Conservation (phyloP, 1,140 invertebrate genomes). For the Elysia chlorotica region DNA sequence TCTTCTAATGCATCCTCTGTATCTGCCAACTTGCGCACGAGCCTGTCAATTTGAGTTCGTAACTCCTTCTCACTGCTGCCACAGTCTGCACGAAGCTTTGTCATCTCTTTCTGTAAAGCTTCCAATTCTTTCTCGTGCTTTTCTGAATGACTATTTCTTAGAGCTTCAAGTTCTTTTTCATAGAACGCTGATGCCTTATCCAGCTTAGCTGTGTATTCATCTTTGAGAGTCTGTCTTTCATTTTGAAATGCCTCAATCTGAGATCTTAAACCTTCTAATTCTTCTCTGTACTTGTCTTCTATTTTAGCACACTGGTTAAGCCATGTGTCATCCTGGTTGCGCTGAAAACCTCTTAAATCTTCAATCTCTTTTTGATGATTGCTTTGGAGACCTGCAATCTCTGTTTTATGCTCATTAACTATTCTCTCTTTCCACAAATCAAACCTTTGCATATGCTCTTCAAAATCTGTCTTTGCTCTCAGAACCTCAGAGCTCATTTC, state of each 20-base stretch:
- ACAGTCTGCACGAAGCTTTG: constrained; percentile 53
- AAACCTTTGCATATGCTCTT: constrained; percentile 50
- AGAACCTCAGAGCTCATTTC: constrained; percentile 53
- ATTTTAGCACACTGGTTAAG: constrained; percentile 44
- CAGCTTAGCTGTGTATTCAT: constrained; percentile 57
- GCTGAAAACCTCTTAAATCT: constrained; percentile 37
- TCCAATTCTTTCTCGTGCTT: constrained; percentile 35
- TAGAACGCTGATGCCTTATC: constrained; percentile 57
- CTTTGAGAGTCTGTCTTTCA: constrained; percentile 47
- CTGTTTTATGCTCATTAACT: constrained; percentile 43
- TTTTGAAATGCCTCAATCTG: constrained; percentile 34
- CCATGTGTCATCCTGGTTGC: constrained; percentile 41
- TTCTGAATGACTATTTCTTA: constrained; percentile 40
- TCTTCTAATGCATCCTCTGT: constrained; percentile 52
- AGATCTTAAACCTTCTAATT: constrained; percentile 43
- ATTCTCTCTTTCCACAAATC: constrained; percentile 42
- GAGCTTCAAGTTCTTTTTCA: constrained; percentile 57
- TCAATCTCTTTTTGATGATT: constrained; percentile 52
- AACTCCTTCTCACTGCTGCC: constrained; percentile 42
- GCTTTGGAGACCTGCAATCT: constrained; percentile 45
- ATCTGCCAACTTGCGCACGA: constrained; percentile 46
- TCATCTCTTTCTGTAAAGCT: constrained; percentile 41
- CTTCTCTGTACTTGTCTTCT: constrained; percentile 44
- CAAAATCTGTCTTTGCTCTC: constrained; percentile 53
- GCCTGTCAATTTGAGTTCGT: constrained; percentile 51